Conservation (phyloP, 2,888 invertebrate species). For the Cosmorhoe ocellata region DNA sequence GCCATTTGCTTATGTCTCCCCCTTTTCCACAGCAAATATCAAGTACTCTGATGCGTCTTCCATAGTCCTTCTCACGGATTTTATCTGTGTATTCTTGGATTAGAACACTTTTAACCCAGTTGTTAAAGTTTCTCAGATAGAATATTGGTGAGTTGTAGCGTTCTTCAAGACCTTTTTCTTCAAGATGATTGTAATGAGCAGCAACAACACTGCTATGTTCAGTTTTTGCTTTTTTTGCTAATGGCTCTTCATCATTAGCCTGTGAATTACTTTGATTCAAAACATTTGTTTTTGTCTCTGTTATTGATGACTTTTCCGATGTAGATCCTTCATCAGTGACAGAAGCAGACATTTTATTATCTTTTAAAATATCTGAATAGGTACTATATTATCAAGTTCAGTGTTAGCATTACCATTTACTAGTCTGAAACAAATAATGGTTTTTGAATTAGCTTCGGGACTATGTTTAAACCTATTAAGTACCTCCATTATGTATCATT, state of each 20-base stretch:
- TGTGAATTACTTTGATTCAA: slow-evolving; percentile 23
- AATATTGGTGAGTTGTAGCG: slow-evolving; percentile 95
- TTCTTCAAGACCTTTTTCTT: slow-evolving; percentile 90
- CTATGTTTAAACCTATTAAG: too few species aligned
- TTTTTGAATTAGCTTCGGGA: too few species aligned
- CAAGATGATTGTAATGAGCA: slow-evolving; percentile 95
- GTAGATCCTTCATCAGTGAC: slow-evolving; percentile 23
- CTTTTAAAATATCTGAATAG: background rate
- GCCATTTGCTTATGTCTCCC: slow-evolving; percentile 98
- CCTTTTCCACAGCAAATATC: slow-evolving; percentile 99
- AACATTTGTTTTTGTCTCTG: slow-evolving; percentile 6
- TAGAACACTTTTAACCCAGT: slow-evolving; percentile 98
- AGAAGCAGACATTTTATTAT: slow-evolving; percentile 29
- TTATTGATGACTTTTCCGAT: slow-evolving; percentile 22
- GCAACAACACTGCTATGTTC: slow-evolving; percentile 88
- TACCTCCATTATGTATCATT: too few species aligned
- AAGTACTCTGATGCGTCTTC: slow-evolving; percentile 87
- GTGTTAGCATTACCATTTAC: background rate
- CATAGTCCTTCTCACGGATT: slow-evolving; percentile 85
- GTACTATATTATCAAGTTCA: too few species aligned
- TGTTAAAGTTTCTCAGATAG: slow-evolving; percentile 98
- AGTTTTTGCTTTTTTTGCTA: slow-evolving; percentile 26
- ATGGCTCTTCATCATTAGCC: slow-evolving; percentile 18
- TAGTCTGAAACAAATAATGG: background rate
- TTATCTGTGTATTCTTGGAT: slow-evolving; percentile 91